Evolutionary conservation across 2,797 vertebrate genomes (phyloP).

Genomic region (Pogoniulus pusillus): DNA sequence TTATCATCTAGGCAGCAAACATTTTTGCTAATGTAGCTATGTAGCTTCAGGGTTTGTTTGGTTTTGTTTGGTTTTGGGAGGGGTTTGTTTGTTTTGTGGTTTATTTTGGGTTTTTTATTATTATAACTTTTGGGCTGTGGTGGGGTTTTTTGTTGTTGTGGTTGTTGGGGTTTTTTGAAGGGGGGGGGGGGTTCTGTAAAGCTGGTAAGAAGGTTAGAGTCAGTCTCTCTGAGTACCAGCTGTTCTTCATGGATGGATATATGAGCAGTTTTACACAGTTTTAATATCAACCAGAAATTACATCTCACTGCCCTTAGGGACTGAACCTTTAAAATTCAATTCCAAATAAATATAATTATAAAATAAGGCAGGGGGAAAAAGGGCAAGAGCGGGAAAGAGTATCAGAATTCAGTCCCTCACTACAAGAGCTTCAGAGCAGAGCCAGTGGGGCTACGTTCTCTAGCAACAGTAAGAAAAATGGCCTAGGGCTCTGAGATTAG

Average conservation of each 20-base stretch:
- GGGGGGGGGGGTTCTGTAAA: not conserved
- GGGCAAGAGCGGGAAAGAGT: not conserved
- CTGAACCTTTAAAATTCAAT: conserved; percentile 76
- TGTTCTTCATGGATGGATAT: conserved; percentile 63
- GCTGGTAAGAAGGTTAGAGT: conserved; percentile 17
- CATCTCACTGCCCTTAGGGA: conserved; percentile 70
- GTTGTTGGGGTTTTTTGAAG: not conserved
- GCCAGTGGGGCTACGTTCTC: conserved; percentile 12
- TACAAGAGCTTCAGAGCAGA: conserved; percentile 47
- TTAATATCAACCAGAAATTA: conserved; percentile 76
- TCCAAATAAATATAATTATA: conserved; percentile 76
- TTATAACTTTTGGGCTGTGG: too few species aligned
- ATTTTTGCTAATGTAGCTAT: not conserved
- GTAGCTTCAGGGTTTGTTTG: not conserved
- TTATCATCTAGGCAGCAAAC: not conserved
- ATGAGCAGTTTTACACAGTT: conserved; percentile 68
- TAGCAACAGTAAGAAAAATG: conserved; percentile 29
- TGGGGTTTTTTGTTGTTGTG: not conserved
- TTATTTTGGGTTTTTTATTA: not conserved
- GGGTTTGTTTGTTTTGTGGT: not conserved
- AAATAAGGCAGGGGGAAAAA: conserved; percentile 30
- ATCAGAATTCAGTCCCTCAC: conserved; percentile 34
- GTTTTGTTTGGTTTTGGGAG: not conserved
- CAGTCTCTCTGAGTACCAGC: conserved; percentile 40
- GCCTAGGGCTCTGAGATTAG: conserved; percentile 25